These are phyloP conservation scores for Vimba vimba DNA, from an alignment of 2,113 vertebrate species.

Conservation along the genomic window DNA sequence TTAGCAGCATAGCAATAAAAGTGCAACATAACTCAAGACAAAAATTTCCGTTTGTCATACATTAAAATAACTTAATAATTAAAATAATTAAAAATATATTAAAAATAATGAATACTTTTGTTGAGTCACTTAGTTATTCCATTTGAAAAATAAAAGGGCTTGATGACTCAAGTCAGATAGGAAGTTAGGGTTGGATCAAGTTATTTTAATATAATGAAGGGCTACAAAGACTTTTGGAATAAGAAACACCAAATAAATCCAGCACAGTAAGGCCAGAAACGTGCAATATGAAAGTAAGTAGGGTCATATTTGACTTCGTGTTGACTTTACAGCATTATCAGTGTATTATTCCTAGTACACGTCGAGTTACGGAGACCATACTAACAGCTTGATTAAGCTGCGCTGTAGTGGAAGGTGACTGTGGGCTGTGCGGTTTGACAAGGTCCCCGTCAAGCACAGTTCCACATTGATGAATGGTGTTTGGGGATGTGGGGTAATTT, in stretches of 20 bases:
- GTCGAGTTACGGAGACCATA: background rate
- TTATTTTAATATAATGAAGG: background rate
- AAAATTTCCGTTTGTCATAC: too few relatives aligned
- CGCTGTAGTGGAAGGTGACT: constrained; percentile 41
- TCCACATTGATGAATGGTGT: constrained; percentile 61
- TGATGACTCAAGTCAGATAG: background rate
- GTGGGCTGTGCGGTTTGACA: constrained; percentile 53
- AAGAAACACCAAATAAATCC: background rate
- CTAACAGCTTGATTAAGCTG: constrained; percentile 53
- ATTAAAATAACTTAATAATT: background rate
- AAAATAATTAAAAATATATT: too few relatives aligned
- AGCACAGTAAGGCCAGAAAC: background rate
- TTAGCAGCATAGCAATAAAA: too few relatives aligned
- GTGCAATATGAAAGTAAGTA: background rate
- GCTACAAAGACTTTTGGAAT: background rate
- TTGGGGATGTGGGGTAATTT: constrained; percentile 57
- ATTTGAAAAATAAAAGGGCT: background rate
- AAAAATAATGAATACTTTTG: background rate
- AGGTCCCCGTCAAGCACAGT: constrained; percentile 58
- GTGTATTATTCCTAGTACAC: background rate
- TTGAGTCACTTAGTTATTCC: background rate
- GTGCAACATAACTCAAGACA: too few relatives aligned
- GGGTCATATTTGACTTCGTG: background rate
- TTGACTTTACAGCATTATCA: background rate
- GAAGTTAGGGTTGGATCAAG: background rate